These are phyloP conservation scores for Microplitis mediator DNA, from an alignment of 1,140 invertebrate species.

Conservation along the genomic window DNA sequence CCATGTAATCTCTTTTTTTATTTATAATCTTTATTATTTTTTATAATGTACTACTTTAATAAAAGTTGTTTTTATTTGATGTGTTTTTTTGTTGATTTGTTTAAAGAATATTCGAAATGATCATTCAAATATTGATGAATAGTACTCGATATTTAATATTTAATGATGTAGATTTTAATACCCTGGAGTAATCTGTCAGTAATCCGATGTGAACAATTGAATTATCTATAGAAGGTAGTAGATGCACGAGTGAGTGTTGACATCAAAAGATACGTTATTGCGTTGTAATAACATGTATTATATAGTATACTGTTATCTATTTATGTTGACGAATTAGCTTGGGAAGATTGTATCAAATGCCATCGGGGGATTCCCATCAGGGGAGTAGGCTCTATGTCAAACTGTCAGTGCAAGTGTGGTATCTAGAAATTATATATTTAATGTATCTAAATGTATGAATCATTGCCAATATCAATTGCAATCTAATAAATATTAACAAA, in stretches of 20 bases:
- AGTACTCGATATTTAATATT: slow-evolving; percentile 1
- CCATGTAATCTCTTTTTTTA: not conserved
- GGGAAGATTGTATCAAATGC: slow-evolving; percentile 35
- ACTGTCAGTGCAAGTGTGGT: not conserved
- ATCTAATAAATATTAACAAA: not conserved
- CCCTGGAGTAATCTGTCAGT: not conserved
- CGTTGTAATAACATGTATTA: not conserved
- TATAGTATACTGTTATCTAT: slow-evolving; percentile 38
- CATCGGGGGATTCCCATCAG: slow-evolving; percentile 10
- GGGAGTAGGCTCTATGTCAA: not conserved
- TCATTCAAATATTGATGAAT: not conserved
- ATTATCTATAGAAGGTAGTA: not conserved
- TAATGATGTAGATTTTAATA: slow-evolving; percentile 8
- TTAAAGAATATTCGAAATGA: not conserved
- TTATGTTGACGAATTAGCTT: slow-evolving; percentile 45
- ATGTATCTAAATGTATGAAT: too few species aligned
- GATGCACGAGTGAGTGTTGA: not conserved
- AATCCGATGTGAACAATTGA: slow-evolving; percentile 8
- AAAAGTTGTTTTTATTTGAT: not conserved
- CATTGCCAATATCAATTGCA: too few species aligned
- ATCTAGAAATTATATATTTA: too few species aligned
- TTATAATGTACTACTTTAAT: too few species aligned
- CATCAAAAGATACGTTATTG: not conserved
- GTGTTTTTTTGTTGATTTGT: not conserved
- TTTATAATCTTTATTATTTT: not conserved